Percentiles rank a stretch among this genome's conserved stretches.
These are phyloP conservation scores for Parotocinclus haroldoi DNA, from an alignment of 2,797 vertebrate species.

Conservation along the genomic window DNA sequence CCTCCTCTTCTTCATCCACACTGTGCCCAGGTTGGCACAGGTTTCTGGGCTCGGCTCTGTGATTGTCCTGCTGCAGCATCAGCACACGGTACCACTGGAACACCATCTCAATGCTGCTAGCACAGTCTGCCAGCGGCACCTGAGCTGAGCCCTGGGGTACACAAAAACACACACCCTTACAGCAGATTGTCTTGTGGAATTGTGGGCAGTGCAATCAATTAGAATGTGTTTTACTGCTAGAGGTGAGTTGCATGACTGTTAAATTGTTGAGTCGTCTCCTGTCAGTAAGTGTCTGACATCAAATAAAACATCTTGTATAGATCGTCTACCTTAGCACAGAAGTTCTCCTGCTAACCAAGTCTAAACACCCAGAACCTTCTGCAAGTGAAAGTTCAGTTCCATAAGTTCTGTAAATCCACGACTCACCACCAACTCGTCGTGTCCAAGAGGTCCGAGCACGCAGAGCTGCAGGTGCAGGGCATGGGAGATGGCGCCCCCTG, in stretches of 20 bases:
- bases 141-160: conserved; percentile 83
- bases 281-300: no score
- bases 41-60: conserved; percentile 62
- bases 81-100: conserved; percentile 88
- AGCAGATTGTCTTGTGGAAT: no score
- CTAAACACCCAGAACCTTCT: no score
- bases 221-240: no score
- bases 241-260: no score
- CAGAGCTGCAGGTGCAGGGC: conserved; percentile 87
- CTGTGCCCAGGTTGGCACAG: conserved; percentile 53
- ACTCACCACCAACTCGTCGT: conserved; percentile 89
- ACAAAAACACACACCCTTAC: conserved; percentile 17
- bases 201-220: no score
- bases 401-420: background rate
- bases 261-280: no score
- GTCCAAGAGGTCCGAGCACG: conserved; percentile 79
- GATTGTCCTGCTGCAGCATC: conserved; percentile 63
- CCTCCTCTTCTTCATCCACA: conserved; percentile 65
- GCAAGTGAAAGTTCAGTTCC: background rate
- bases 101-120: conserved; percentile 80
- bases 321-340: no score
- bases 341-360: no score
- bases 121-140: conserved; percentile 79
- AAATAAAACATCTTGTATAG: no score
- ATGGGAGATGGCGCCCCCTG: conserved; percentile 73